phyloP scores from a whole-genome alignment of 2,888 invertebrate species.

The Drosophila recens region DNA sequence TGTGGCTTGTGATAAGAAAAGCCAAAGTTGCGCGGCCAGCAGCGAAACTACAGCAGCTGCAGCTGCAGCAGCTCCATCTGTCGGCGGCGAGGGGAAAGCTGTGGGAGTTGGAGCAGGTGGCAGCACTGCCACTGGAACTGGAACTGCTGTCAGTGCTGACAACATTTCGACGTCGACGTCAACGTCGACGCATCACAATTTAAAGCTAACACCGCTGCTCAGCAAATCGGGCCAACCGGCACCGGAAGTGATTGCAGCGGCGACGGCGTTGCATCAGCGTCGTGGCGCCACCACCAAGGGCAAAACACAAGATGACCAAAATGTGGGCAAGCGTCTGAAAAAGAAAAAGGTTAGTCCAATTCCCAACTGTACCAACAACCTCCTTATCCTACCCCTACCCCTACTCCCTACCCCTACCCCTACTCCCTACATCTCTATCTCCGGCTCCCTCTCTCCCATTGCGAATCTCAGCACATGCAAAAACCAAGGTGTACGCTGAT shows the following conservation, averaged over 20 bases:
- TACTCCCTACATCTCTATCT: neutral
- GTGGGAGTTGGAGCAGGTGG: neutral
- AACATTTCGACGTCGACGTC: neutral
- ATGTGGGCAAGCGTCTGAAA: conserved; percentile 75
- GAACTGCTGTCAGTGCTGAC: neutral
- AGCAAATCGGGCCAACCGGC: conserved; percentile 39
- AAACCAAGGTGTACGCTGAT: too few species aligned
- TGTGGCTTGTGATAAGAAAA: conserved; percentile 38
- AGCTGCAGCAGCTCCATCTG: neutral
- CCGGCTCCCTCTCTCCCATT: neutral
- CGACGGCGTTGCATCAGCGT: conserved; percentile 42
- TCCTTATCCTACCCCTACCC: neutral
- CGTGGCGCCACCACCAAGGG: conserved; percentile 69
- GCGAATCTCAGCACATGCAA: too few species aligned
- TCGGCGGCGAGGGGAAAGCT: neutral
- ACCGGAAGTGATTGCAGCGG: conserved; percentile 40
- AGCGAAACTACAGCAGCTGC: neutral
- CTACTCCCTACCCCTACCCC: too few species aligned
- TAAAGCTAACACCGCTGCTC: conserved; percentile 41
- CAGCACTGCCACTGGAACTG: neutral
- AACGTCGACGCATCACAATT: conserved; percentile 22
- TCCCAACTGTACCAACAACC: neutral
- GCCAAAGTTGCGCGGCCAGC: conserved; percentile 1
- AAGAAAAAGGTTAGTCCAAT: conserved; percentile 68
- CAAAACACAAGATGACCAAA: conserved; percentile 74